Conservation (phyloP, 1,140 invertebrate species). For the Megalonaias nervosa region DNA sequence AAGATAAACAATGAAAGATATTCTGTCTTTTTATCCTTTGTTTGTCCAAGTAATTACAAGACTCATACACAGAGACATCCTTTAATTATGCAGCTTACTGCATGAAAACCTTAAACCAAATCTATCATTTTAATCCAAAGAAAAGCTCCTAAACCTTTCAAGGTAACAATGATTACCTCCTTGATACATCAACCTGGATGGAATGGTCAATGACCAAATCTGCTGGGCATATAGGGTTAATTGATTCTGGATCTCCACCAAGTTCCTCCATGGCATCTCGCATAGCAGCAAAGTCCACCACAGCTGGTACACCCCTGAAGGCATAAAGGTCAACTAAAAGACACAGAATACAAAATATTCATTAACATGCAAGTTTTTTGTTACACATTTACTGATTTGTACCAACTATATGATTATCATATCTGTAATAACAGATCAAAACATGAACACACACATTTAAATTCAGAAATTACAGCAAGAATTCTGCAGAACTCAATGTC, state of each 20-base stretch:
- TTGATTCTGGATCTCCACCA: slow-evolving; percentile 91
- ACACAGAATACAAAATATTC: background rate
- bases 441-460: background rate
- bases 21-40: too few species aligned
- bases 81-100: too few species aligned
- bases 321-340: slow-evolving; percentile 4
- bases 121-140: too few species aligned
- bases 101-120: too few species aligned
- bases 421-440: background rate
- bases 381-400: background rate
- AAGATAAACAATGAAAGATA: too few species aligned
- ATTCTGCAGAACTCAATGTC: background rate
- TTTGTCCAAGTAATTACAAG: too few species aligned
- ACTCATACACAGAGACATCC: too few species aligned
- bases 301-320: slow-evolving; percentile 97
- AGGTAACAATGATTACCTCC: slow-evolving; percentile 77
- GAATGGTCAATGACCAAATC: slow-evolving; percentile 99
- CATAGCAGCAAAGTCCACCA: slow-evolving; percentile 99
- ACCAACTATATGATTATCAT: background rate
- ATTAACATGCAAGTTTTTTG: background rate
- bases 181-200: slow-evolving; percentile 94
- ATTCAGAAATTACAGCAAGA: background rate
- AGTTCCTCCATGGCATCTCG: slow-evolving; percentile 92
- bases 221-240: slow-evolving; percentile 97
- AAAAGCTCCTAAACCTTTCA: too few species aligned